phyloP scores from a whole-genome alignment of 2,113 vertebrate genomes.

The Odobenus rosmarus region DNA sequence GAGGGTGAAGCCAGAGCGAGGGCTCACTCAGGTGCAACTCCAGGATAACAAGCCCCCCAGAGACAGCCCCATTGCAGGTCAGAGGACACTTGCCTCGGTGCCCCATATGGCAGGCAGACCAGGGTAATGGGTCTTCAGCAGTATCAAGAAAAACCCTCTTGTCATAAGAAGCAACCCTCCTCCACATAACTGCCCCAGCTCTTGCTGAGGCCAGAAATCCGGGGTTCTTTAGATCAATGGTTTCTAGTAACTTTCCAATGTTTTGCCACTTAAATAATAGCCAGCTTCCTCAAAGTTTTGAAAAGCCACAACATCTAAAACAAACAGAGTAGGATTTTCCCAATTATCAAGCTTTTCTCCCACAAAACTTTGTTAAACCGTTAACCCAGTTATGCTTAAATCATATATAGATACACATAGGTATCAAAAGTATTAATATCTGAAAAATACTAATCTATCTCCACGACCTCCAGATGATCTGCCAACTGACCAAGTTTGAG shows the following conservation, averaged over 20 bases:
- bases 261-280: neutral
- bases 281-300: neutral
- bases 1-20: neutral
- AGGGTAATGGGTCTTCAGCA: rapidly evolving
- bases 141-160: neutral
- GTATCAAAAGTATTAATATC: neutral
- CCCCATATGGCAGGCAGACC: rapidly evolving
- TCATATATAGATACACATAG: neutral
- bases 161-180: neutral
- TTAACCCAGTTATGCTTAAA: neutral
- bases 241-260: neutral
- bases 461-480: neutral
- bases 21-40: rapidly evolving
- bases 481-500: neutral
- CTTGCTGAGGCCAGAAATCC: neutral
- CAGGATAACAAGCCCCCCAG: neutral
- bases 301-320: neutral
- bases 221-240: rapidly evolving
- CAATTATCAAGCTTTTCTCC: neutral
- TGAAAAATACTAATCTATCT: neutral
- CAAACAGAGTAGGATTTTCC: neutral
- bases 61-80: neutral
- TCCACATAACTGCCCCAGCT: neutral
- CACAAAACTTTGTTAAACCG: neutral
- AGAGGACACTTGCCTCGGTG: rapidly evolving